A percentile compares a stretch with the other conserved stretches of the same genome.
Evolutionary conservation across 1,140 invertebrate genomes (phyloP).

Genomic region (Papilio aristodemus): DNA sequence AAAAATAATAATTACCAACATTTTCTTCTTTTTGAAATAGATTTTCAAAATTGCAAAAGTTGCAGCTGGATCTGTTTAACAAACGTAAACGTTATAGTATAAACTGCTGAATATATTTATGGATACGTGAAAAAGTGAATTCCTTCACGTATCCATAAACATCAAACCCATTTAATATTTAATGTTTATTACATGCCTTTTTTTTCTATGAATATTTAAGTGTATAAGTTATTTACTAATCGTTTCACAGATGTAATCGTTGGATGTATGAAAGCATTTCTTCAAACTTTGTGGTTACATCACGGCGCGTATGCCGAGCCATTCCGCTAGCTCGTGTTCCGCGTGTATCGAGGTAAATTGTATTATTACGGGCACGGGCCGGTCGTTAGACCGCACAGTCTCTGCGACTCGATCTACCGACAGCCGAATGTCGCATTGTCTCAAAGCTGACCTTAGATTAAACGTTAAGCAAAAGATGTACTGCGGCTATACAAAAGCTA

Average conservation of each 20-base stretch:
- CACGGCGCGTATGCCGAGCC: slow-evolving; percentile 62
- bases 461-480: slow-evolving; percentile 72
- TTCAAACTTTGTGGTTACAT: slow-evolving; percentile 38
- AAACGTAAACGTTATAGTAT: no score
- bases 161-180: background rate
- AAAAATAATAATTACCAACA: background rate
- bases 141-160: background rate
- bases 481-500: slow-evolving; percentile 67
- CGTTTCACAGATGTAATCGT: background rate
- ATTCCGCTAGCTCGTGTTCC: slow-evolving; percentile 68
- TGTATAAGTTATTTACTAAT: background rate
- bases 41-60: background rate
- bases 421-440: slow-evolving; percentile 72
- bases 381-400: slow-evolving; percentile 60
- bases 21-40: background rate
- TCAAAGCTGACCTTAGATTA: slow-evolving; percentile 71
- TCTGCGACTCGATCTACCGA: slow-evolving; percentile 59
- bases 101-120: no score
- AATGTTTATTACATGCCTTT: background rate
- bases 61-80: no score
- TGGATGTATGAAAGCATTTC: background rate
- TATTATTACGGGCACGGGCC: slow-evolving; percentile 75
- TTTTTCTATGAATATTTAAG: background rate
- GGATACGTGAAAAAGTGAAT: background rate
- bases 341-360: slow-evolving; percentile 76